Conservation (phyloP, 2,113 vertebrate species). For the Prinia subflava region DNA sequence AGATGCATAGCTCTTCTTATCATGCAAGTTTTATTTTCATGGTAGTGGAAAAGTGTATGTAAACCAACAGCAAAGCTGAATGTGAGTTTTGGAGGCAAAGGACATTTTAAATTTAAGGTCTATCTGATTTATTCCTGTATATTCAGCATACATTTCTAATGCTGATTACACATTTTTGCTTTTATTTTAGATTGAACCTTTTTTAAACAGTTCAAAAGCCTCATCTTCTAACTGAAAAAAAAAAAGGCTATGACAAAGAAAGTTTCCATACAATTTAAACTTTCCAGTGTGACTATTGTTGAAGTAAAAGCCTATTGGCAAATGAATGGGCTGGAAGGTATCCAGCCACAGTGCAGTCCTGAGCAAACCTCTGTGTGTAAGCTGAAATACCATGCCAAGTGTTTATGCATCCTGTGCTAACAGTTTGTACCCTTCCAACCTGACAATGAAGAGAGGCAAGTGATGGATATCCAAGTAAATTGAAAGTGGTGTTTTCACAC, state of each 20-base stretch:
- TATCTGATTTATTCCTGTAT: not conserved
- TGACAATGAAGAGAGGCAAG: not conserved
- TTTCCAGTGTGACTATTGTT: not conserved
- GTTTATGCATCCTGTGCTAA: not conserved
- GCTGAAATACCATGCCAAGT: not conserved
- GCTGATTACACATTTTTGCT: not conserved
- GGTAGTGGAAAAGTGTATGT: not conserved
- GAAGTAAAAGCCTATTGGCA: not conserved
- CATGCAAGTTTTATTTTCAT: not conserved
- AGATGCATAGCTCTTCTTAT: not conserved
- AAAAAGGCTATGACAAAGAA: not conserved
- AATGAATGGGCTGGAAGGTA: not conserved
- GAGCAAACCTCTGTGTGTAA: not conserved
- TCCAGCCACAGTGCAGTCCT: not conserved
- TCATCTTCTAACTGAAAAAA: not conserved
- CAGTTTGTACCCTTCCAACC: not conserved
- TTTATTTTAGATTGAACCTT: not conserved
- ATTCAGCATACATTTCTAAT: not conserved
- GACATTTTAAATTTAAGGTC: not conserved
- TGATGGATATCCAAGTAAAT: not conserved
- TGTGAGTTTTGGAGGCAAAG: not conserved
- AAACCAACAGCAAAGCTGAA: not conserved
- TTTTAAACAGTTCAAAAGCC: not conserved
- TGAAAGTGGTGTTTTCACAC: not conserved
- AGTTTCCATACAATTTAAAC: not conserved